A percentile compares a stretch with the other conserved stretches of the same genome.
Evolutionary conservation across 2,888 invertebrate species (phyloP).

Genomic region (Drosophila melanosoma): DNA sequence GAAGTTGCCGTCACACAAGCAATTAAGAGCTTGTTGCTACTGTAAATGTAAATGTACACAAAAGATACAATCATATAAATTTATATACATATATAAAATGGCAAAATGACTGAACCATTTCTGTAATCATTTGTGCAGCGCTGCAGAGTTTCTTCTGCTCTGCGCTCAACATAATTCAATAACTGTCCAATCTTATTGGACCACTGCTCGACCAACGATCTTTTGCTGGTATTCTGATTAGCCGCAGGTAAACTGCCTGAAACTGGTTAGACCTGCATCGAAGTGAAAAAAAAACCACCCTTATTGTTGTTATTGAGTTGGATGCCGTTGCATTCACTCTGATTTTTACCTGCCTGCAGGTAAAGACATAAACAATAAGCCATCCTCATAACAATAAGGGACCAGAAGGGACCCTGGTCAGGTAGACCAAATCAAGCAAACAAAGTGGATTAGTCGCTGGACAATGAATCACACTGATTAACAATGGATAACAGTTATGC

Average conservation of each 20-base stretch:
- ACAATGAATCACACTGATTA: slow-evolving; percentile 65
- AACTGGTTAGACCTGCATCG: slow-evolving; percentile 59
- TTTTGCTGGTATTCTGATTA: slow-evolving; percentile 30
- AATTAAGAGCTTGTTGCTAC: slow-evolving; percentile 64
- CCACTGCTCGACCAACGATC: slow-evolving; percentile 11
- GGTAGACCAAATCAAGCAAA: slow-evolving; percentile 37
- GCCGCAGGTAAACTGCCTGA: slow-evolving; percentile 20
- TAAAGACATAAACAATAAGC: slow-evolving; percentile 59
- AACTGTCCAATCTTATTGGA: slow-evolving; percentile 60
- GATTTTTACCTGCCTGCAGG: slow-evolving; percentile 69
- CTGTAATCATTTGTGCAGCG: slow-evolving; percentile 25
- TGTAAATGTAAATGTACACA: slow-evolving; percentile 40
- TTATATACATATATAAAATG: not conserved
- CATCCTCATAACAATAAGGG: slow-evolving; percentile 20
- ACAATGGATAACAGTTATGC: slow-evolving; percentile 50
- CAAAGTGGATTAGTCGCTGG: slow-evolving; percentile 52
- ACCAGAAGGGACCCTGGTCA: slow-evolving; percentile 16
- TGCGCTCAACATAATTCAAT: slow-evolving; percentile 26
- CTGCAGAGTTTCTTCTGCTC: slow-evolving; percentile 5
- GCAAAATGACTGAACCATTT: slow-evolving; percentile 10
- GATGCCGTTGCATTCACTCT: slow-evolving; percentile 39
- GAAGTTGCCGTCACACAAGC: slow-evolving; percentile 44
- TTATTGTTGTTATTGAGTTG: slow-evolving; percentile 34
- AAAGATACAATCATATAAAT: slow-evolving; percentile 21
- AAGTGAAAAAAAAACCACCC: slow-evolving; percentile 58